A percentile compares a stretch with the other conserved stretches of the same genome.
These are phyloP conservation scores for Drosophila gunungcola DNA, from an alignment of 1,140 invertebrate species.

Conservation along the genomic window DNA sequence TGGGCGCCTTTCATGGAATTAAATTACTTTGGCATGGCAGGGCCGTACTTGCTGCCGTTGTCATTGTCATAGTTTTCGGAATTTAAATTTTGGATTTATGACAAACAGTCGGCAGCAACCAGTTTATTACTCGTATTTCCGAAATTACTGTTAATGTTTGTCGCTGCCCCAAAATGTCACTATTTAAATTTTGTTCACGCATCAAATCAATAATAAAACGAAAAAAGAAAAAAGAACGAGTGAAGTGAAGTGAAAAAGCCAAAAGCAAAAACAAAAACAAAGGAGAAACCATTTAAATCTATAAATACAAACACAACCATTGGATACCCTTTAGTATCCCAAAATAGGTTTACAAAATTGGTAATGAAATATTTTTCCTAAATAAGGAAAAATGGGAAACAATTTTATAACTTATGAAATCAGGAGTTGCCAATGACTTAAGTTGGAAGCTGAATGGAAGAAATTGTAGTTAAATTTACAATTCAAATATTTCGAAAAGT, in stretches of 20 bases:
- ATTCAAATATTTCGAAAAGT: neutral
- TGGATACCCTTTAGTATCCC: conserved; percentile 47
- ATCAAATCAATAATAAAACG: conserved; percentile 77
- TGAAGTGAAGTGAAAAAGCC: conserved; percentile 50
- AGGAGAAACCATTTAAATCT: conserved; percentile 58
- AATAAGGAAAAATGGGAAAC: neutral
- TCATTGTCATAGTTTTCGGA: conserved; percentile 51
- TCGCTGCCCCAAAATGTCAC: conserved; percentile 78
- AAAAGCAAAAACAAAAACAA: conserved; percentile 65
- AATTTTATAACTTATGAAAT: neutral
- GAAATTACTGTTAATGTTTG: conserved; percentile 83
- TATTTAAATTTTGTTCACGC: conserved; percentile 82
- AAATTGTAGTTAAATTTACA: neutral
- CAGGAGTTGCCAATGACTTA: neutral
- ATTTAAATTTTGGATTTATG: conserved; percentile 64
- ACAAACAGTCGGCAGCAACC: conserved; percentile 67
- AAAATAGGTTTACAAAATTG: conserved; percentile 19
- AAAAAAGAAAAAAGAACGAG: conserved; percentile 56
- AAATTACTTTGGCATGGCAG: conserved; percentile 54
- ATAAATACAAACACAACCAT: conserved; percentile 6
- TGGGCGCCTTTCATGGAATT: conserved; percentile 62
- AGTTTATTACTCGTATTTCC: conserved; percentile 77
- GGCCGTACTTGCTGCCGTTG: conserved; percentile 51
- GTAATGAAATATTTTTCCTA: neutral
- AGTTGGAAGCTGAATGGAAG: neutral